Conservation (phyloP, 2,797 vertebrate species). For the Myotis myotis region DNA sequence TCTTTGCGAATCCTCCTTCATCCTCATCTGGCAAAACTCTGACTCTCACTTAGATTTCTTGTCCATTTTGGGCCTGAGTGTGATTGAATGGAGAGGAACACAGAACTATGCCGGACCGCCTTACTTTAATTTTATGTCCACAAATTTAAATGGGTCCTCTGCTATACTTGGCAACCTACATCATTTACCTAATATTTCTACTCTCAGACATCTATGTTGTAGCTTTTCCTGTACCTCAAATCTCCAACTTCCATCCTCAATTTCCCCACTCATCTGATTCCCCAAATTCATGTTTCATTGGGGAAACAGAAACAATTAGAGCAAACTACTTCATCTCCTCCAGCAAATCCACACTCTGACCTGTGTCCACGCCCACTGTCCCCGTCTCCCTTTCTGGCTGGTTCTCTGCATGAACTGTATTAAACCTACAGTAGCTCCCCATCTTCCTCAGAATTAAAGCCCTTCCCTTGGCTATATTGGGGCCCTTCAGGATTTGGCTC, state of each 20-base stretch:
- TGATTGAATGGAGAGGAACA: background rate
- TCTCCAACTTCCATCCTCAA: fast-evolving
- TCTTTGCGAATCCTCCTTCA: background rate
- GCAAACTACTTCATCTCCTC: background rate
- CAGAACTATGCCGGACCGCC: background rate
- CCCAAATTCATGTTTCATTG: background rate
- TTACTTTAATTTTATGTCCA: background rate
- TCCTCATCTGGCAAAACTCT: background rate
- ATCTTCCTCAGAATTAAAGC: background rate
- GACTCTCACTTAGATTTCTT: background rate
- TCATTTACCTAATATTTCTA: background rate
- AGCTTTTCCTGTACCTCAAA: background rate
- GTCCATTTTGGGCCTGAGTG: background rate
- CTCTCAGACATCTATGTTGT: background rate
- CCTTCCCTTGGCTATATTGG: background rate
- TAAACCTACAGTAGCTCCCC: background rate
- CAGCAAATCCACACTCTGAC: background rate
- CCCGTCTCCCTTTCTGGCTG: fast-evolving
- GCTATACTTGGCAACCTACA: background rate
- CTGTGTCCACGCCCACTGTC: fast-evolving
- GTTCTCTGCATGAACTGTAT: background rate
- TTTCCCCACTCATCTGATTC: background rate
- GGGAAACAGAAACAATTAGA: background rate
- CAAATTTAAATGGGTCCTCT: background rate
- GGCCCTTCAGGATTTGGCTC: background rate